A percentile compares a stretch with the other conserved stretches of the same genome.
phyloP scores from a whole-genome alignment of 2,888 invertebrate species.

The Andrena praecox region DNA sequence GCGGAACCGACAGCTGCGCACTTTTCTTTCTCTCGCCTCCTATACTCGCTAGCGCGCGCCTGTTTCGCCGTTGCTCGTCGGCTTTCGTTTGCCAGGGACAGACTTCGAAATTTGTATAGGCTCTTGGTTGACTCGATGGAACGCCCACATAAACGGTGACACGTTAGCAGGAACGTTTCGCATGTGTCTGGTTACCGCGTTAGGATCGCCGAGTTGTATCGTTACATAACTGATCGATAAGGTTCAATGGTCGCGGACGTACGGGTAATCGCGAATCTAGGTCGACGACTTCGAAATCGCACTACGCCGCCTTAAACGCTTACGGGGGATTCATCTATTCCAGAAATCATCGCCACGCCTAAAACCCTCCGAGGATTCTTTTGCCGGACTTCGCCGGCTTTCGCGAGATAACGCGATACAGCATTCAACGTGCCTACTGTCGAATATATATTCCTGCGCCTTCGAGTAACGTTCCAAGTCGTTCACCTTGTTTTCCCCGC shows the following conservation, averaged over 20 bases:
- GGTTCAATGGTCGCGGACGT: slow-evolving; percentile 40
- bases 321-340: not conserved
- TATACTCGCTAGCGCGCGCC: not conserved
- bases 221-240: slow-evolving; percentile 39
- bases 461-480: too few relatives aligned
- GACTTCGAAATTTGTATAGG: too few relatives aligned
- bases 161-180: not conserved
- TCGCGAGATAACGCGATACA: not conserved
- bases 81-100: too few relatives aligned
- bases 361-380: not conserved
- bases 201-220: slow-evolving; percentile 10
- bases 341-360: not conserved
- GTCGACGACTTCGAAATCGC: slow-evolving; percentile 27
- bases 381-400: not conserved
- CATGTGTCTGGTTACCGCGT: not conserved
- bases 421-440: too few relatives aligned
- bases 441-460: too few relatives aligned
- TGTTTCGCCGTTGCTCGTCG: too few relatives aligned
- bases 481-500: not conserved
- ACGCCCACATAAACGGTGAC: not conserved
- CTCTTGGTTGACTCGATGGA: not conserved
- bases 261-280: slow-evolving; percentile 38
- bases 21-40: not conserved
- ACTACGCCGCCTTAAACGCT: not conserved
- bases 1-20: slow-evolving; percentile 17